Conservation (phyloP, 2,797 vertebrate species). For the Enoplosus armatus region DNA sequence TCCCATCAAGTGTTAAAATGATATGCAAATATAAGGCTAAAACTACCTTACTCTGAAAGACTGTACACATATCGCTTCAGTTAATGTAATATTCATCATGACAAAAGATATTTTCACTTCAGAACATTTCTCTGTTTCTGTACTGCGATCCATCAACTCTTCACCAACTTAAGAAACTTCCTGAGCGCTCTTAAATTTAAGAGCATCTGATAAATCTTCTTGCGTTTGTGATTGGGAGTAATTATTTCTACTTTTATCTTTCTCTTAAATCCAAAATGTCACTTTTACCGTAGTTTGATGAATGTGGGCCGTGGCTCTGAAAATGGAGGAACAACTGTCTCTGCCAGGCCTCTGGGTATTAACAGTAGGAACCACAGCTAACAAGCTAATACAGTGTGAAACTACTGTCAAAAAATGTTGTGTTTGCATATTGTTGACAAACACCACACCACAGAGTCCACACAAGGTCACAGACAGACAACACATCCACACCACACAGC, state of each 20-base stretch:
- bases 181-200: background rate
- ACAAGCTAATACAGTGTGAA: constrained; percentile 25
- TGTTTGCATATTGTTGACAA: constrained; percentile 49
- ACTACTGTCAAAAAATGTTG: constrained; percentile 15
- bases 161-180: background rate
- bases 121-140: background rate
- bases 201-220: background rate
- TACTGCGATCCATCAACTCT: too few species aligned
- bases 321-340: background rate
- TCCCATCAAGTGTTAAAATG: background rate
- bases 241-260: background rate
- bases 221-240: background rate
- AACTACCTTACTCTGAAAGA: background rate
- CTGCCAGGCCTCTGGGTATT: background rate
- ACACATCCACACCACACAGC: constrained; percentile 20
- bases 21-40: background rate
- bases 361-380: constrained; percentile 2
- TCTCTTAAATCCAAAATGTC: background rate
- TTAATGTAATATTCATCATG: background rate
- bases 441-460: constrained; percentile 33
- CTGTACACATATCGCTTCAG: background rate
- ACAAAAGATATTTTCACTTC: background rate
- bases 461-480: constrained; percentile 49
- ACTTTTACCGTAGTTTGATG: background rate
- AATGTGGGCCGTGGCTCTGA: background rate